A percentile compares a stretch with the other conserved stretches of the same genome.
Conservation (phyloP, 2,113 vertebrate genomes). For the Cyprinodon variegatus region DNA sequence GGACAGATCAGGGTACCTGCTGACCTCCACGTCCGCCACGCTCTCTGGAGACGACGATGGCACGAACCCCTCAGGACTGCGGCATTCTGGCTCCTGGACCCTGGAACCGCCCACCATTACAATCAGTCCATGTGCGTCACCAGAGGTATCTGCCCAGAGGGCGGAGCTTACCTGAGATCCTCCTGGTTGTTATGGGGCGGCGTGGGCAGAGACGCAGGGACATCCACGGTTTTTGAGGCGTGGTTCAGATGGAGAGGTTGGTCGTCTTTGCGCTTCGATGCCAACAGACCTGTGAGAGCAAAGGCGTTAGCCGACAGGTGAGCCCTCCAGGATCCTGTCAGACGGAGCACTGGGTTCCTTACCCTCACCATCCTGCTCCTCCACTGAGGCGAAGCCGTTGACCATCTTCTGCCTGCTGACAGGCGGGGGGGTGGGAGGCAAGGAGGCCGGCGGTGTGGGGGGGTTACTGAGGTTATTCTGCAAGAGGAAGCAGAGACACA, state of each 20-base stretch:
- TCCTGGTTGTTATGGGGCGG: slow-evolving; percentile 98
- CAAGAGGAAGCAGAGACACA: slow-evolving; percentile 59
- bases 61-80: slow-evolving; percentile 89
- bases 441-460: slow-evolving; percentile 95
- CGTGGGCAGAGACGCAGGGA: slow-evolving; percentile 94
- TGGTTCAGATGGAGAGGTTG: slow-evolving; percentile 86
- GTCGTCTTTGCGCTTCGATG: slow-evolving; percentile 81
- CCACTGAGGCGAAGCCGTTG: slow-evolving; percentile 92
- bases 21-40: slow-evolving; percentile 87
- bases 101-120: slow-evolving; percentile 65
- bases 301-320: background rate
- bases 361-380: slow-evolving; percentile 86
- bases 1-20: slow-evolving; percentile 91
- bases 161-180: slow-evolving; percentile 85
- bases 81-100: slow-evolving; percentile 85
- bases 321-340: background rate
- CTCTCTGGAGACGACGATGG: slow-evolving; percentile 97
- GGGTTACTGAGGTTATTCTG: slow-evolving; percentile 99
- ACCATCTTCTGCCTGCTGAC: slow-evolving; percentile 90
- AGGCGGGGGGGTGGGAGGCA: slow-evolving; percentile 95
- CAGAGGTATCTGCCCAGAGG: rapidly evolving
- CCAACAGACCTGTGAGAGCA: slow-evolving; percentile 18
- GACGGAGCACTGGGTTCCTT: background rate
- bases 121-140: background rate
- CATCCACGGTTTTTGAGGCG: slow-evolving; percentile 90